These are phyloP conservation scores for Podotricha telesiphe DNA, from an alignment of 2,888 invertebrate genomes.

Conservation along the genomic window DNA sequence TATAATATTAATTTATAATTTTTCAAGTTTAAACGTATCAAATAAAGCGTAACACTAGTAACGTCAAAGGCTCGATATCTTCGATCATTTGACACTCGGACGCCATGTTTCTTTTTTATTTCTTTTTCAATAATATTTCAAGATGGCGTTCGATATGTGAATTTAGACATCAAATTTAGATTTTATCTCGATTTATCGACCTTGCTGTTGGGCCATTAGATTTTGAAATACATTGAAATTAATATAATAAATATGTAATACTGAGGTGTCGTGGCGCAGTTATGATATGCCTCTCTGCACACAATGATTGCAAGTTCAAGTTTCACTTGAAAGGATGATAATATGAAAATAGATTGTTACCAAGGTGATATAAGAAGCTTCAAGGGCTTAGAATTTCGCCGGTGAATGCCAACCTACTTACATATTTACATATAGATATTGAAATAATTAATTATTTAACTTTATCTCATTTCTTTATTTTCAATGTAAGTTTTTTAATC, in stretches of 20 bases:
- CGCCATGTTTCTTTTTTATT: conserved; percentile 48
- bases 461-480: no score
- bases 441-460: no score
- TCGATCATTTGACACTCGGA: conserved; percentile 56
- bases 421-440: no score
- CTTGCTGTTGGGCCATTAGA: conserved; percentile 45
- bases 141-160: conserved; percentile 68
- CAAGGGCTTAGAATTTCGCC: no score
- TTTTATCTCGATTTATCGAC: conserved; percentile 63
- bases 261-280: background rate
- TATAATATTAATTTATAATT: background rate
- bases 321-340: no score
- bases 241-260: no score
- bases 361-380: no score
- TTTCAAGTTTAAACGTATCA: background rate
- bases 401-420: no score
- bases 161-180: conserved; percentile 70
- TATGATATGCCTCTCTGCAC: background rate
- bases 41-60: conserved; percentile 41
- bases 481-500: no score
- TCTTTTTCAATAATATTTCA: conserved; percentile 47
- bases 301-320: no score
- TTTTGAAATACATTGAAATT: no score
- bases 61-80: conserved; percentile 51
- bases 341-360: no score